These are phyloP conservation scores for Sylvicola fuscatus DNA, from an alignment of 2,888 invertebrate genomes.

Conservation along the genomic window DNA sequence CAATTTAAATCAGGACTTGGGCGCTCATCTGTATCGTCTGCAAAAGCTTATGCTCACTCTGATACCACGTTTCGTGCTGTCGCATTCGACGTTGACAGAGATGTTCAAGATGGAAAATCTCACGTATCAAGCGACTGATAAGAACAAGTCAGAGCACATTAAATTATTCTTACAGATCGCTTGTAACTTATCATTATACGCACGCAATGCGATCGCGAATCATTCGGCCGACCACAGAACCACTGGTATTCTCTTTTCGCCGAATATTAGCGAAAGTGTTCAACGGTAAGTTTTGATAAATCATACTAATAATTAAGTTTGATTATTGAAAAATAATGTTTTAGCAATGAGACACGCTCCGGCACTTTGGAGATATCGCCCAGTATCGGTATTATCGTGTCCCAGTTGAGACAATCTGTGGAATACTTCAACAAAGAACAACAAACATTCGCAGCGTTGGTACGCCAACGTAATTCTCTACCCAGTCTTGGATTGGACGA, in stretches of 20 bases:
- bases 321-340: background rate
- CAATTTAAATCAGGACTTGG: slow-evolving; percentile 26
- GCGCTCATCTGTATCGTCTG: slow-evolving; percentile 42
- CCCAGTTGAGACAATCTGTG: slow-evolving; percentile 33
- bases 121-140: slow-evolving; percentile 7
- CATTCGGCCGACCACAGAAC: slow-evolving; percentile 31
- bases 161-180: slow-evolving; percentile 37
- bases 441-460: slow-evolving; percentile 21
- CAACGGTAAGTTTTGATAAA: slow-evolving; percentile 5
- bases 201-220: slow-evolving; percentile 40
- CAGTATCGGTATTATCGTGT: slow-evolving; percentile 30
- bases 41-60: slow-evolving; percentile 55
- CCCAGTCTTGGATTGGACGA: slow-evolving; percentile 31
- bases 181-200: slow-evolving; percentile 48
- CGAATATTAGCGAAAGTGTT: slow-evolving; percentile 24
- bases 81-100: slow-evolving; percentile 20
- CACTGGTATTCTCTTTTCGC: slow-evolving; percentile 31
- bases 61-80: slow-evolving; percentile 44
- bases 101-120: slow-evolving; percentile 14
- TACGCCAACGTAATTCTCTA: slow-evolving; percentile 24
- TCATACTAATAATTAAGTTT: background rate
- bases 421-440: slow-evolving; percentile 31
- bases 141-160: slow-evolving; percentile 23
- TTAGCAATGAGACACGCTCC: slow-evolving; percentile 10
- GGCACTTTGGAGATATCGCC: slow-evolving; percentile 20